These are phyloP conservation scores for Percopsis omiscomaycus DNA, from an alignment of 2,797 vertebrate species.

Conservation along the genomic window DNA sequence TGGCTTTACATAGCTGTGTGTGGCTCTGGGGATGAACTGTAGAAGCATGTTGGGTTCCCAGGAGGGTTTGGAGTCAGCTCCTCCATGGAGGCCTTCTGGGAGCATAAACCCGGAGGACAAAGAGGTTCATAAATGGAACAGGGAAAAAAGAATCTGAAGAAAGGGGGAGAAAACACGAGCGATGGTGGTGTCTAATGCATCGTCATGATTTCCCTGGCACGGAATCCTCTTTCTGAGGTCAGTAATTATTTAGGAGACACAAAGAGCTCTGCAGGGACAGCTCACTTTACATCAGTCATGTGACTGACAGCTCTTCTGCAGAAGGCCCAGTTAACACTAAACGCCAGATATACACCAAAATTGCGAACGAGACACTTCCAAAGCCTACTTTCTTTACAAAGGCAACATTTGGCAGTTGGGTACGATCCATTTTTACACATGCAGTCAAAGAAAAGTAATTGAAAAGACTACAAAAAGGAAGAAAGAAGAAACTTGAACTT, in stretches of 20 bases:
- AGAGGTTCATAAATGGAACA: constrained; percentile 33
- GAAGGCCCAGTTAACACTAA: not conserved
- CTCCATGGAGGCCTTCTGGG: constrained; percentile 31
- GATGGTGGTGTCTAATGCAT: constrained; percentile 41
- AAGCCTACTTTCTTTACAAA: not conserved
- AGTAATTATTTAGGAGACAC: constrained; percentile 68
- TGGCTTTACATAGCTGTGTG: constrained; percentile 42
- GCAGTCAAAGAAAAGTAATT: not conserved
- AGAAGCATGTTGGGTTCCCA: constrained; percentile 51
- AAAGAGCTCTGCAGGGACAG: constrained; percentile 53
- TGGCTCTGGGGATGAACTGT: constrained; percentile 46
- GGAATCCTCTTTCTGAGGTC: constrained; percentile 50
- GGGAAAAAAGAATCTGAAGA: constrained; percentile 28
- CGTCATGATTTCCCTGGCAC: constrained; percentile 35
- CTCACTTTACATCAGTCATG: constrained; percentile 39
- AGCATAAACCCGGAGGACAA: constrained; percentile 49
- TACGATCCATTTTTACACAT: not conserved
- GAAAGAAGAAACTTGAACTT: too few relatives aligned
- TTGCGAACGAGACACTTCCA: constrained; percentile 18
- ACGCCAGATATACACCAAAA: constrained; percentile 3
- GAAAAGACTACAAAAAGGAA: not conserved
- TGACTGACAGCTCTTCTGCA: constrained; percentile 9
- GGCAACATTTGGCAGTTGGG: not conserved
- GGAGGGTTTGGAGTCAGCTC: constrained; percentile 48
- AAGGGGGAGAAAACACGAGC: constrained; percentile 32